Percentiles rank a stretch among this genome's conserved stretches.
These are phyloP conservation scores for Neoascia interrupta DNA, from an alignment of 2,888 invertebrate species.

Conservation along the genomic window DNA sequence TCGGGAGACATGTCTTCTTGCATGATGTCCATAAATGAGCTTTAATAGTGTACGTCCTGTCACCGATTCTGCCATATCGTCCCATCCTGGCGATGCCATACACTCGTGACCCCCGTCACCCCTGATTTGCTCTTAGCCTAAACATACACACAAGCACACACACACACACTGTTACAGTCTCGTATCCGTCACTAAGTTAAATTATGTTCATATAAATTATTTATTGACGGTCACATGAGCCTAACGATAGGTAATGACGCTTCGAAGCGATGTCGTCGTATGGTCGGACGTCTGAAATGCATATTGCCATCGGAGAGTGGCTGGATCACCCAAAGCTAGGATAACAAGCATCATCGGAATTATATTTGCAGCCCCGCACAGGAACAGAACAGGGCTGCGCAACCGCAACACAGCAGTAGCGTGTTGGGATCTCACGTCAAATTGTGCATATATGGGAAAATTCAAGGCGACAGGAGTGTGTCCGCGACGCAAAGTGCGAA, in stretches of 20 bases:
- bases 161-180: slow-evolving; percentile 8
- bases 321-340: slow-evolving; percentile 66
- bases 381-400: too few relatives aligned
- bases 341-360: slow-evolving; percentile 44
- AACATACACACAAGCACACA: slow-evolving; percentile 7
- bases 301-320: slow-evolving; percentile 53
- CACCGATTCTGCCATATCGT: slow-evolving; percentile 68
- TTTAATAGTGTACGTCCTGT: slow-evolving; percentile 70
- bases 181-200: slow-evolving; percentile 43
- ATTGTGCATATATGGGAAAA: slow-evolving; percentile 71
- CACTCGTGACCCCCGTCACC: slow-evolving; percentile 13
- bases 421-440: slow-evolving; percentile 69
- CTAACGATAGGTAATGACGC: slow-evolving; percentile 69
- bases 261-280: slow-evolving; percentile 62
- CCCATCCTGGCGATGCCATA: slow-evolving; percentile 33
- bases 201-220: slow-evolving; percentile 70
- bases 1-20: slow-evolving; percentile 69
- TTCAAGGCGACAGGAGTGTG: slow-evolving; percentile 71
- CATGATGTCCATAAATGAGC: slow-evolving; percentile 70
- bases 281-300: slow-evolving; percentile 52
- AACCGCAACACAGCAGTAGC: slow-evolving; percentile 25
- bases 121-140: slow-evolving; percentile 2
- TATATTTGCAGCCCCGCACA: slow-evolving; percentile 48
- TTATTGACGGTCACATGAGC: slow-evolving; percentile 70
- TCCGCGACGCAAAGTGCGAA: slow-evolving; percentile 54